A percentile compares a stretch with the other conserved stretches of the same genome.
phyloP scores from a whole-genome alignment of 2,113 vertebrate species.

The Mastomys natalensis region DNA sequence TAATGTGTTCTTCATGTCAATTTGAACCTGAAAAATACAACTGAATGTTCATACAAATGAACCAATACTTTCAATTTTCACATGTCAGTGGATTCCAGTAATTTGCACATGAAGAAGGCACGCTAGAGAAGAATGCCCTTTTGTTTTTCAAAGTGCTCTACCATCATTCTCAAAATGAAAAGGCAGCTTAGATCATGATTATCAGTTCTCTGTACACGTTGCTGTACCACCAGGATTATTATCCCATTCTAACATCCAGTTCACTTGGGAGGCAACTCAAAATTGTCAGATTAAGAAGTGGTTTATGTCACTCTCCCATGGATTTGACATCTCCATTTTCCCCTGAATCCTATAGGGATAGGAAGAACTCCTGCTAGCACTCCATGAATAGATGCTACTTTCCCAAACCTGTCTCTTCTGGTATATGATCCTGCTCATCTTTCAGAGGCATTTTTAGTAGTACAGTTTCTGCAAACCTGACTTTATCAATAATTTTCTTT shows the following conservation, averaged over 20 bases:
- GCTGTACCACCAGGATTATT: constrained; percentile 16
- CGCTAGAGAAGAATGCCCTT: constrained; percentile 31
- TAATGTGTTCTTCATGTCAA: constrained; percentile 17
- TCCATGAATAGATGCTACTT: constrained; percentile 28
- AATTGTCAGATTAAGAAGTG: constrained; percentile 57
- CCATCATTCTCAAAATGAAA: constrained; percentile 35
- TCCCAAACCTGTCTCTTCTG: constrained; percentile 1
- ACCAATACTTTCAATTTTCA: constrained; percentile 61
- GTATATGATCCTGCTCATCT: constrained; percentile 53
- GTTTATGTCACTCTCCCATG: constrained; percentile 4
- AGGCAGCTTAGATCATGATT: background rate
- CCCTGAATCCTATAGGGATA: constrained; percentile 12
- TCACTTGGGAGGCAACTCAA: constrained; percentile 50
- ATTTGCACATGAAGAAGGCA: constrained; percentile 43
- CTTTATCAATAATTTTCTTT: constrained; percentile 59
- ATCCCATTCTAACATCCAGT: constrained; percentile 52
- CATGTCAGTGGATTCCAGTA: constrained; percentile 48
- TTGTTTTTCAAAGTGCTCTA: constrained; percentile 41
- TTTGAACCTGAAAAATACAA: constrained; percentile 25
- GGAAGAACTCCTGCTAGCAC: constrained; percentile 34
- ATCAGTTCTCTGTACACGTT: constrained; percentile 27
- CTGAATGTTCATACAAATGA: constrained; percentile 41
- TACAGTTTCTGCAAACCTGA: constrained; percentile 54
- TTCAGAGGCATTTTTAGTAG: constrained; percentile 52
- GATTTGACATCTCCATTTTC: constrained; percentile 71